phyloP scores from a whole-genome alignment of 2,113 vertebrate genomes.

The Caracal caracal region DNA sequence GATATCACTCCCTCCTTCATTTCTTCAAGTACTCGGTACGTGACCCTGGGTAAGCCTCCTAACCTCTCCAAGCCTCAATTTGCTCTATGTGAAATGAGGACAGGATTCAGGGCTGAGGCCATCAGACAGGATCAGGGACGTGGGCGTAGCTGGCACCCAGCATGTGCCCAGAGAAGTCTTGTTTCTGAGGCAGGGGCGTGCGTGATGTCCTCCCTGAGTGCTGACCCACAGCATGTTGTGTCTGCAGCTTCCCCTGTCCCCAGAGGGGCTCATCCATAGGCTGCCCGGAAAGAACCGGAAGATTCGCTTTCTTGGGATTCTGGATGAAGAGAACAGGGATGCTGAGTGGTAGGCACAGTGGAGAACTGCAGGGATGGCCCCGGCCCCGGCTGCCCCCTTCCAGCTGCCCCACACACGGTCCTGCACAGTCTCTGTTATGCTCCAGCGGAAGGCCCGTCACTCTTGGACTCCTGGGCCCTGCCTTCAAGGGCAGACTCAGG shows the following conservation, averaged over 20 bases:
- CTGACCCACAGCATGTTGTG: background rate
- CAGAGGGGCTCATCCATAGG: background rate
- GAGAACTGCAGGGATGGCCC: accelerated
- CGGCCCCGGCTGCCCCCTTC: background rate
- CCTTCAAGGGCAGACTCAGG: background rate
- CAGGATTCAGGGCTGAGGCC: background rate
- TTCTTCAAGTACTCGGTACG: background rate
- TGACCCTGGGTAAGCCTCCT: background rate
- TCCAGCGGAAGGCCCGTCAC: background rate
- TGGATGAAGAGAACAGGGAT: background rate
- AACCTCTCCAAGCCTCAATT: background rate
- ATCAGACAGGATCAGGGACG: background rate
- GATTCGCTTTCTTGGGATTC: background rate
- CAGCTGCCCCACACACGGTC: background rate
- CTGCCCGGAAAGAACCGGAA: background rate
- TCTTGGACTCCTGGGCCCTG: background rate
- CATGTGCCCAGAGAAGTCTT: background rate
- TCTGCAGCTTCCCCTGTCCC: too few relatives aligned
- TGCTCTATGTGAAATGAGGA: background rate
- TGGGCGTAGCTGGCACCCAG: too few relatives aligned
- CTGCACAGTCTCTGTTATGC: accelerated
- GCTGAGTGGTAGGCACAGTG: background rate
- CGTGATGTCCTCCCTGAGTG: background rate
- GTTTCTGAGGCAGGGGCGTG: background rate
- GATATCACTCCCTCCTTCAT: background rate